Base-by-base conservation (phyloP, 23 tunicate species). In the Ciona savignyi region DNA sequence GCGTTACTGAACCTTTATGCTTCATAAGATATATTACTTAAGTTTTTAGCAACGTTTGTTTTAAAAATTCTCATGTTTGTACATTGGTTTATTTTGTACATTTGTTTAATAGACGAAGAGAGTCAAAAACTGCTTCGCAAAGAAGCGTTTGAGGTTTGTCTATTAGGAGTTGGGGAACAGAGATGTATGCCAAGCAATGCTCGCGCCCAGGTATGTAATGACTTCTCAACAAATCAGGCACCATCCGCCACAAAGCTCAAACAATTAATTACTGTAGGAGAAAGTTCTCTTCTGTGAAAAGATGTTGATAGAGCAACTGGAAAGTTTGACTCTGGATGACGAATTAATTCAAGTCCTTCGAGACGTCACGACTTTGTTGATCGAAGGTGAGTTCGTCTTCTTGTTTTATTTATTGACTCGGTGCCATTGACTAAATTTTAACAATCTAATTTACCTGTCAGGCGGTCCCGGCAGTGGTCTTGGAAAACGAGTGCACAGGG, bases 391-490 rank as follows among this genome's bases (percentile, higher is more conserved):
- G 60, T 35, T n/a, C 23, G 21, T 35, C 22, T 6, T 35, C 23
- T 42, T n/a, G 9, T 26, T 20, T 48, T 30, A 21, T 0, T 0
- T 28, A 29, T 21, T 70, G 31, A 70, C 21, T 49, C 20, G 15
- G 15, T 49, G 15, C 20, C 15, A 0, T 31, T 70, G 62, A 23
- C 74, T 23, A 70, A 31, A 49, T 49, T 11, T 15, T 49, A 49
- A 11, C 20, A 49, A 49, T 49, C n/a, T n/a, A n/a, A 35, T 72
- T 27, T 0, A 26, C 25, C 62, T 32, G n/a, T n/a, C n/a, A 86
- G 93, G 93, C 3, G 85, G 93, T 15, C 66, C 75, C 0, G 61
- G 71, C 4, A 86, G 93, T 48, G 93, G 93, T 0, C 73, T 86
- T 34, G 93, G 93, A 27, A 64, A 67, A 35, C 85, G 72, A 0